phyloP scores from a whole-genome alignment of 2,113 vertebrate genomes.

The Boleophthalmus pectinirostris region DNA sequence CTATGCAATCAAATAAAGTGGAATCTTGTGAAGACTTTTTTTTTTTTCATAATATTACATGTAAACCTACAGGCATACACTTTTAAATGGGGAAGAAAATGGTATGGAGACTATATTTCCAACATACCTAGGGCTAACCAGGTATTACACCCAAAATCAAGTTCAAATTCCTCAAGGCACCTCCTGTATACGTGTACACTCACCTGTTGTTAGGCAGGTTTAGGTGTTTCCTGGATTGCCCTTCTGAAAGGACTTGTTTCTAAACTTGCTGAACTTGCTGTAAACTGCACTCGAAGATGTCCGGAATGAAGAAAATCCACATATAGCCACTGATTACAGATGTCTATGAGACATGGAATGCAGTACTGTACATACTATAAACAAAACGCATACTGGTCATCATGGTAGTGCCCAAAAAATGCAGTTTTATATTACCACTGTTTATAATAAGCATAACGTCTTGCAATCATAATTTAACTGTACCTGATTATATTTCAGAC shows the following conservation, averaged over 20 bases:
- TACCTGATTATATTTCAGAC: too few relatives aligned
- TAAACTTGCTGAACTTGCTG: not conserved
- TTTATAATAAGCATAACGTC: too few relatives aligned
- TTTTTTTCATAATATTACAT: not conserved
- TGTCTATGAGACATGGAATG: not conserved
- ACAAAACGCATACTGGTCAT: not conserved
- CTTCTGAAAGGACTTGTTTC: not conserved
- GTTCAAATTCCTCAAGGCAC: not conserved
- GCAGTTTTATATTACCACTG: too few relatives aligned
- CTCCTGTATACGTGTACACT: not conserved
- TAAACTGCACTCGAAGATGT: not conserved
- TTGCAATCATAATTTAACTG: not conserved
- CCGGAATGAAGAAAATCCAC: conserved; percentile 5
- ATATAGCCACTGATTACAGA: not conserved
- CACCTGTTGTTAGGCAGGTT: not conserved
- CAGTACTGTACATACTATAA: not conserved
- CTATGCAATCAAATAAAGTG: conserved; percentile 4
- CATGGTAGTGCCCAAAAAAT: too few relatives aligned
- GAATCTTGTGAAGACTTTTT: conserved; percentile 1
- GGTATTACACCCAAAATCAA: not conserved
- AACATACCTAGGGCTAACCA: conserved; percentile 1
- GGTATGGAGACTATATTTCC: not conserved
- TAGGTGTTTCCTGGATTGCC: not conserved
- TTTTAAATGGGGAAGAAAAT: not conserved
- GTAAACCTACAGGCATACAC: not conserved